Evolutionary conservation across 2,888 invertebrate genomes (phyloP).

Genomic region (Spicauda simplicius): DNA sequence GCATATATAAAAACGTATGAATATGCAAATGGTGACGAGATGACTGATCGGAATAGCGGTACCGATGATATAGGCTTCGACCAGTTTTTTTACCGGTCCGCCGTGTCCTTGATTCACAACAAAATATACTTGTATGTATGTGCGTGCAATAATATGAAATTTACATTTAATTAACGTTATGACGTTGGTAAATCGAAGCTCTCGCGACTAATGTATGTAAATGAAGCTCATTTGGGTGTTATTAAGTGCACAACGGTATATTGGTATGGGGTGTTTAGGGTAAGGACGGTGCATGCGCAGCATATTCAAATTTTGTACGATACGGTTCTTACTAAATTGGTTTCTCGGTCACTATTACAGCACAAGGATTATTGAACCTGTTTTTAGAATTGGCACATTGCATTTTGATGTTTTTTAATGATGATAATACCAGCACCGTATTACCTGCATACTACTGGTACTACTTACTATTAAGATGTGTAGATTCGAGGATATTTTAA

Average conservation of each 20-base stretch:
- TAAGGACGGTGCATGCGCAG: slow-evolving; percentile 12
- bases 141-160: slow-evolving; percentile 20
- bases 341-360: slow-evolving; percentile 21
- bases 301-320: slow-evolving; percentile 8
- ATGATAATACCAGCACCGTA: no score
- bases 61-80: slow-evolving; percentile 44
- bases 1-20: slow-evolving; percentile 40
- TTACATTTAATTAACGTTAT: slow-evolving; percentile 17
- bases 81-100: slow-evolving; percentile 49
- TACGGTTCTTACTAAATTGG: slow-evolving; percentile 1
- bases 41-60: slow-evolving; percentile 65
- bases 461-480: no score
- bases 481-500: no score
- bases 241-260: slow-evolving; percentile 27
- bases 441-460: no score
- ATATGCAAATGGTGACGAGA: slow-evolving; percentile 55
- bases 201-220: slow-evolving; percentile 22
- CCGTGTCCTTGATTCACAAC: slow-evolving; percentile 58
- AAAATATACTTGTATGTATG: neutral
- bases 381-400: neutral
- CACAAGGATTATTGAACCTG: neutral
- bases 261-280: neutral
- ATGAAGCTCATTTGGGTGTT: slow-evolving; percentile 8
- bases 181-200: slow-evolving; percentile 13
- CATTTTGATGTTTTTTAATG: no score